A percentile compares a stretch with the other conserved stretches of the same genome.
Conservation (phyloP, 2,888 invertebrate species). For the Pherbina coryleti region DNA sequence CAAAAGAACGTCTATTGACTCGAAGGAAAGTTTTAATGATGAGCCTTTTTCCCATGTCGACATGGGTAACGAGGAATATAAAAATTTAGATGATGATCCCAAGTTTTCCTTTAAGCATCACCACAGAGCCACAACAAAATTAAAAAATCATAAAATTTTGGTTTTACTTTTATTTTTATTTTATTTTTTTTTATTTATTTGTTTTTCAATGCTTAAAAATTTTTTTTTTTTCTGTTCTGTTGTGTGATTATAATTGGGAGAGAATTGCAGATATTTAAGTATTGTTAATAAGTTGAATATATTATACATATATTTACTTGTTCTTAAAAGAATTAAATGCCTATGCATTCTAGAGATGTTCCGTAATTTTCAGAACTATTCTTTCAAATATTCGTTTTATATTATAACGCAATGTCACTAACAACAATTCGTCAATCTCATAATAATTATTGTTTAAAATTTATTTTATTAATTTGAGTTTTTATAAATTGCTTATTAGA, state of each 20-base stretch:
- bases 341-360: slow-evolving; percentile 7
- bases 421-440: neutral
- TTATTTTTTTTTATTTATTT: slow-evolving; percentile 1
- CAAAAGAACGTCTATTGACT: too few relatives aligned
- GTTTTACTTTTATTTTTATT: neutral
- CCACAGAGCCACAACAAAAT: too few relatives aligned
- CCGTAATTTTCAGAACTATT: neutral
- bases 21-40: too few relatives aligned
- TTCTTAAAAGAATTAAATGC: neutral
- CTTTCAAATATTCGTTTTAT: neutral
- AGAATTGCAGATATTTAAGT: slow-evolving; percentile 37
- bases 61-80: too few relatives aligned
- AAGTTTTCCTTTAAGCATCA: too few relatives aligned
- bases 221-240: neutral
- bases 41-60: too few relatives aligned
- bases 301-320: slow-evolving; percentile 6
- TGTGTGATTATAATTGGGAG: slow-evolving; percentile 10
- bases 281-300: slow-evolving; percentile 5
- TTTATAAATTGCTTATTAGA: slow-evolving; percentile 3
- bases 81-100: too few relatives aligned
- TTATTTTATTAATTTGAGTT: neutral
- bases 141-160: neutral
- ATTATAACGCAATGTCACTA: neutral
- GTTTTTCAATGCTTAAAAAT: neutral
- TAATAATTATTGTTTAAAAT: slow-evolving; percentile 1